These are phyloP conservation scores for Listronotus bonariensis DNA, from an alignment of 1,140 invertebrate species.

Conservation along the genomic window DNA sequence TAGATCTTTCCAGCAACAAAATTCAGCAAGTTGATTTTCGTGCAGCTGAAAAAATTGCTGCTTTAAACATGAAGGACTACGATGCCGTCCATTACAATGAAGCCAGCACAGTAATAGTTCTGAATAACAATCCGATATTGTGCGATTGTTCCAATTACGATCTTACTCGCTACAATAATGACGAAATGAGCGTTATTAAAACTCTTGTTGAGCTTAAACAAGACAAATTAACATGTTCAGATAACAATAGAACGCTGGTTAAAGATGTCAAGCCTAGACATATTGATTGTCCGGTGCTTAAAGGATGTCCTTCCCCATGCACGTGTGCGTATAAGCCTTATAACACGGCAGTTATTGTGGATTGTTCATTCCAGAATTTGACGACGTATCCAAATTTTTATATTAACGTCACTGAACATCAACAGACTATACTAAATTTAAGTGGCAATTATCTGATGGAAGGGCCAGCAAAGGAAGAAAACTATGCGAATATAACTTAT, in stretches of 20 bases:
- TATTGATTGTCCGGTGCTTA: constrained; percentile 25
- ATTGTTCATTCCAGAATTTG: constrained; percentile 36
- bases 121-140: constrained; percentile 16
- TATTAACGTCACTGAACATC: neutral
- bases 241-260: constrained; percentile 2
- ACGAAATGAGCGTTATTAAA: constrained; percentile 19
- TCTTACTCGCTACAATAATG: constrained; percentile 36
- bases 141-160: constrained; percentile 34
- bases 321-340: constrained; percentile 27
- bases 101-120: constrained; percentile 2
- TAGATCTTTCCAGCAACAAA: constrained; percentile 2
- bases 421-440: constrained; percentile 30
- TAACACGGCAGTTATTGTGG: constrained; percentile 23
- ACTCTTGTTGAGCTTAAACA: constrained; percentile 25
- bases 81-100: neutral
- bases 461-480: constrained; percentile 7
- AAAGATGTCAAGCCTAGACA: constrained; percentile 23
- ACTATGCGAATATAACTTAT: constrained; percentile 34
- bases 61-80: neutral
- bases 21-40: constrained; percentile 7
- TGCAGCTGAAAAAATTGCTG: neutral
- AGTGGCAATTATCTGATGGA: constrained; percentile 10
- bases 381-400: constrained; percentile 21
- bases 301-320: constrained; percentile 37
- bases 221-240: constrained; percentile 27